Evolutionary conservation across 1,140 invertebrate genomes (phyloP), one percentile per base, ranked within the genome.

Genomic region (Frieseomelitta varia): DNA sequence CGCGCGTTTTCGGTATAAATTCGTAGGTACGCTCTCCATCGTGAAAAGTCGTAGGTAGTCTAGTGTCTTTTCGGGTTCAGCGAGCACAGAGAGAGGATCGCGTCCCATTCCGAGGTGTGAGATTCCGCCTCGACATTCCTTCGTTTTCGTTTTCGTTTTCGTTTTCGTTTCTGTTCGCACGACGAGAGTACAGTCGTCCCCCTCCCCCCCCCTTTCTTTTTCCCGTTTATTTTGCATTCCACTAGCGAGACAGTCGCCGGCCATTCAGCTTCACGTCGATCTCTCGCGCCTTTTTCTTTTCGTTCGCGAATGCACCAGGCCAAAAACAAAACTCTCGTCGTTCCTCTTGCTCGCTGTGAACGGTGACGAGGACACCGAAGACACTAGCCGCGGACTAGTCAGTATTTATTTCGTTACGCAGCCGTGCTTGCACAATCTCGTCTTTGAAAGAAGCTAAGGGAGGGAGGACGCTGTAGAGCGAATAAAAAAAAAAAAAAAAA

Each of bases 341-440:
- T 78, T 65, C 63, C 53, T 73, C 39, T 83, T 84, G 58, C 74
- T 75, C 77, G 86, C 78, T 34, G 53, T 79, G 21, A 63, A 27
- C 72, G 77, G 53, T 39, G 63, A 74, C 79, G 73, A 79, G 76
- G 63, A 39, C 2, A 39, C 39, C 78, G 76, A 75, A 85, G 89
- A 75, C 87, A 86, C 87, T 84, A 81, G 81, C 79, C 30, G 68
- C 73, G 83, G 84, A 90, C 90, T 91, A 91, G 90, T 91, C 90
- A 91, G 90, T 91, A 91, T 91, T 91, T 91, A 91, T 91, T 91
- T 89, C 85, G 85, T 88, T 90, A 87, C 84, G 71, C 73, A 51
- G 79, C 81, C 89, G 88, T 90, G 88, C 86, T 84, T 63, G 84
- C 84, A 83, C 88, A 90, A 88, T 74, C 77, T 63, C 68, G 27